A percentile compares a stretch with the other conserved stretches of the same genome.
These are phyloP conservation scores for Rhagologus leucostigma DNA, from an alignment of 2,113 vertebrate genomes.

Conservation along the genomic window DNA sequence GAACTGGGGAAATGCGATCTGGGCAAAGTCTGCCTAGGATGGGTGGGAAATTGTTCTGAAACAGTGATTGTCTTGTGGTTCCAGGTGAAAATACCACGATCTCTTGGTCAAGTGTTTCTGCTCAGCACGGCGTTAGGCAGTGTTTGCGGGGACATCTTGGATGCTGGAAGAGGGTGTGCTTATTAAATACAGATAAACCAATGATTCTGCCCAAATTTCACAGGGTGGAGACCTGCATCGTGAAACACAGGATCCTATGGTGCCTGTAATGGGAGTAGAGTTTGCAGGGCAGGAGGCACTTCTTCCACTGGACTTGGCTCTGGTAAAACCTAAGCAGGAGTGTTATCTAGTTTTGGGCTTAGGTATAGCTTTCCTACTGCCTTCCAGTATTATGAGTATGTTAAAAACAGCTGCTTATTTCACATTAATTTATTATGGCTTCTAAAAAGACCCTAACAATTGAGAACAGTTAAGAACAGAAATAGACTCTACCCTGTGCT, in stretches of 20 bases:
- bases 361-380: not conserved
- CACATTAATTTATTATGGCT: not conserved
- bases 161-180: not conserved
- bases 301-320: not conserved
- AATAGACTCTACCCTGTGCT: not conserved
- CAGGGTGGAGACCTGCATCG: not conserved
- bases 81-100: not conserved
- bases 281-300: not conserved
- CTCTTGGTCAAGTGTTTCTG: not conserved
- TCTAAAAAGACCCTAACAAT: not conserved
- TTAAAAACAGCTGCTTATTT: not conserved
- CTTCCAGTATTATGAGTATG: not conserved
- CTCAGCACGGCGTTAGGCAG: fast-evolving
- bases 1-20: constrained; percentile 3
- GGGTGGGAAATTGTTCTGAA: constrained; percentile 28
- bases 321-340: not conserved
- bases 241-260: not conserved
- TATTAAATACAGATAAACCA: not conserved
- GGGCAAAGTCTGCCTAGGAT: not conserved
- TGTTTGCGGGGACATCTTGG: not conserved
- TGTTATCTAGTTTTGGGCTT: not conserved
- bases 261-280: not conserved
- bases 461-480: not conserved
- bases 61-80: not conserved
- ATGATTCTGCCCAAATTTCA: not conserved